A percentile compares a stretch with the other conserved stretches of the same genome.
phyloP scores from a whole-genome alignment of 2,888 invertebrate genomes.

The Bimastos eiseni region DNA sequence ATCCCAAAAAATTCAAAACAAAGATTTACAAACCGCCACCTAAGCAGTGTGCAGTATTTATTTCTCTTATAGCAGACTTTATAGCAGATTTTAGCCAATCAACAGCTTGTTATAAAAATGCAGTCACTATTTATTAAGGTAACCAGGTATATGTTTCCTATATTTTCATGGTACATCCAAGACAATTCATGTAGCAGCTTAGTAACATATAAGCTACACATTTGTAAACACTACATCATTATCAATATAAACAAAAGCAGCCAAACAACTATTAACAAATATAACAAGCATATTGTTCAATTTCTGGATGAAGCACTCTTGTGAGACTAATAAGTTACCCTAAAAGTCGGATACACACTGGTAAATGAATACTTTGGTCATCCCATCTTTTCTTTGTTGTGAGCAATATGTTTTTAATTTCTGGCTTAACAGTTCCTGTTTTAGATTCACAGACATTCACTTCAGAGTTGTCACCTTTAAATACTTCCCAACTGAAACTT shows the following conservation, averaged over 20 bases:
- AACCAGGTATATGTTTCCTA: no score
- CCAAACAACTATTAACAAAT: neutral
- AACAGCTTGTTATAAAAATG: no score
- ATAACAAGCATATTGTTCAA: neutral
- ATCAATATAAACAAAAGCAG: neutral
- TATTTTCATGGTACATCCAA: no score
- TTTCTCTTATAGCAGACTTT: no score
- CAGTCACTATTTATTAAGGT: no score
- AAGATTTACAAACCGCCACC: neutral
- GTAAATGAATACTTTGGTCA: neutral
- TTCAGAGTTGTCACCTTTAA: neutral
- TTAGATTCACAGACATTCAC: neutral
- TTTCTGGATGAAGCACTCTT: no score
- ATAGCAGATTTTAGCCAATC: no score
- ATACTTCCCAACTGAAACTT: neutral
- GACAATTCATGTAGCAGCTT: neutral
- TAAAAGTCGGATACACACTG: no score
- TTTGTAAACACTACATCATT: neutral
- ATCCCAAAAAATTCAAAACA: neutral
- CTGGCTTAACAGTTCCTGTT: neutral
- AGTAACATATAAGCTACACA: neutral
- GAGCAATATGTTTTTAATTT: neutral
- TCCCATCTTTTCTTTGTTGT: neutral
- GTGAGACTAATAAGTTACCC: no score
- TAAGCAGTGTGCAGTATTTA: no score